These are phyloP conservation scores for Eucidaris tribuloides DNA, from an alignment of 35 echinoderm and acorn worm species.

Conservation along the genomic window DNA sequence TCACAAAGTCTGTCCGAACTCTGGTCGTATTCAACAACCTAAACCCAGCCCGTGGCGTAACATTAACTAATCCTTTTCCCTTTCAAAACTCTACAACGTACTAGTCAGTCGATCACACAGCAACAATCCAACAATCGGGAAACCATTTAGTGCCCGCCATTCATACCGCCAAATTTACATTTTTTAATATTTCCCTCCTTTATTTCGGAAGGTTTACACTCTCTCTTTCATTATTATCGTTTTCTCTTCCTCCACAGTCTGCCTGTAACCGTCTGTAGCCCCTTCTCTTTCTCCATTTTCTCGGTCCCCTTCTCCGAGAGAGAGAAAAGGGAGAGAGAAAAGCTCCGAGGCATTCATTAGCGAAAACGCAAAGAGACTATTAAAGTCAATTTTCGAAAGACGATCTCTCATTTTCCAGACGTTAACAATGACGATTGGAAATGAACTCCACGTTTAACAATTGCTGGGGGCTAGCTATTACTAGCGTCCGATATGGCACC, in stretches of 20 bases:
- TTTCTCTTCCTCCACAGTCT: too few relatives aligned
- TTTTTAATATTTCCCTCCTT: too few relatives aligned
- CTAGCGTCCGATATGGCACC: slow-evolving; percentile 1
- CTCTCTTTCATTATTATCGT: too few relatives aligned
- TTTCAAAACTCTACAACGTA: background rate
- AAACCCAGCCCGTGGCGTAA: background rate
- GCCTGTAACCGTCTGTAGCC: too few relatives aligned
- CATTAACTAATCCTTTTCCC: slow-evolving; percentile 30
- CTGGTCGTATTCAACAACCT: too few relatives aligned
- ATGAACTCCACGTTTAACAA: background rate
- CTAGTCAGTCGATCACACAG: slow-evolving; percentile 2
- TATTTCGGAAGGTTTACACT: too few relatives aligned
- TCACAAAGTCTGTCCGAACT: too few relatives aligned
- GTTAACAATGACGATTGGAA: background rate
- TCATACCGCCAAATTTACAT: background rate
- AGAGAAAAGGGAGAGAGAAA: too few relatives aligned
- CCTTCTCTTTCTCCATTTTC: too few relatives aligned
- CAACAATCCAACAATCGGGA: slow-evolving; percentile 3
- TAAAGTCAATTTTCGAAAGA: slow-evolving; percentile 32
- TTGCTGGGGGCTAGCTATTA: background rate
- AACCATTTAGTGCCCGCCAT: background rate
- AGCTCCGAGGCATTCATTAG: slow-evolving; percentile 27
- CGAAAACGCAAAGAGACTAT: slow-evolving; percentile 16
- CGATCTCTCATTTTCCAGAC: slow-evolving; percentile 20
- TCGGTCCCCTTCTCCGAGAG: too few relatives aligned